Conservation (phyloP, 2,113 vertebrate genomes). For the Anhinga anhinga region DNA sequence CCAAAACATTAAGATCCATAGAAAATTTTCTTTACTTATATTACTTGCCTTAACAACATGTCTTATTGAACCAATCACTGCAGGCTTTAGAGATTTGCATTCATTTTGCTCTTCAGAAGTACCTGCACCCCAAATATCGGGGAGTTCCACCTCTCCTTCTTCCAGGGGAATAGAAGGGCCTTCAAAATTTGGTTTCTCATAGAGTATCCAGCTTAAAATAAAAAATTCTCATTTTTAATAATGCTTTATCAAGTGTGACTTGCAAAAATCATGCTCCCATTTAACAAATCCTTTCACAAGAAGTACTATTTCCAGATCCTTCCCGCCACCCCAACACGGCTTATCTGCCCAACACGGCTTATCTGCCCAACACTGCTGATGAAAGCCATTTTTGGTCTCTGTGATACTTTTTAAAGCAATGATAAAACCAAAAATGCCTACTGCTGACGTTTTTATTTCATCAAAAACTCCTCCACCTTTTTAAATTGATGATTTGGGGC, state of each 20-base stretch:
- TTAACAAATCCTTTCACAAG: neutral
- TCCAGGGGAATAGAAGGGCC: constrained; percentile 87
- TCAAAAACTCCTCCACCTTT: neutral
- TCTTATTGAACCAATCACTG: constrained; percentile 89
- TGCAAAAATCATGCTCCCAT: neutral
- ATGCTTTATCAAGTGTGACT: neutral
- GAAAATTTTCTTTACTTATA: neutral
- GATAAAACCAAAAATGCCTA: neutral
- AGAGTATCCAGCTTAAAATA: constrained; percentile 90
- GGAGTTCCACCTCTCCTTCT: constrained; percentile 87
- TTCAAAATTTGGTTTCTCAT: constrained; percentile 92
- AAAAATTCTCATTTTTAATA: neutral
- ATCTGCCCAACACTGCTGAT: neutral
- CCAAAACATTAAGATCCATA: neutral
- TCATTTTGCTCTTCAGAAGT: constrained; percentile 63
- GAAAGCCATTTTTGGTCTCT: neutral
- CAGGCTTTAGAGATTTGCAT: constrained; percentile 61
- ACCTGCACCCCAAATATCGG: constrained; percentile 83
- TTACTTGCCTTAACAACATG: constrained; percentile 87
- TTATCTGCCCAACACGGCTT: no score
- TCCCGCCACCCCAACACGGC: neutral
- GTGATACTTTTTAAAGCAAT: neutral
- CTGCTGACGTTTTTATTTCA: neutral
- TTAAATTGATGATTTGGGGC: neutral
- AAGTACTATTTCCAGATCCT: neutral